A percentile compares a stretch with the other conserved stretches of the same genome.
These are phyloP conservation scores for Porphyrio hochstetteri DNA, from an alignment of 2,113 vertebrate genomes.

Conservation along the genomic window DNA sequence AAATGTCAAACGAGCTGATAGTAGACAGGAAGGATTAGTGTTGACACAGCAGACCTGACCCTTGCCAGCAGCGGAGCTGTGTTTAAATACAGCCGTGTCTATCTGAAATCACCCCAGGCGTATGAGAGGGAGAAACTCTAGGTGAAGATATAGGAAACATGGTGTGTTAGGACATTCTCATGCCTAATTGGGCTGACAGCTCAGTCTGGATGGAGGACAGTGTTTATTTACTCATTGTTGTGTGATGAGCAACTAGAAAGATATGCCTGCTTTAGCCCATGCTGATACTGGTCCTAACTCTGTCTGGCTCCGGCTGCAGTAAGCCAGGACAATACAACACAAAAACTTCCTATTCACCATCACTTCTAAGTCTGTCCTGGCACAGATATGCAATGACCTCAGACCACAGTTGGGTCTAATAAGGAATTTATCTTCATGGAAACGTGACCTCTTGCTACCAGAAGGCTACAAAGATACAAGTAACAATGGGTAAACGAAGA, in stretches of 20 bases:
- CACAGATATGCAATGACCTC: constrained; percentile 77
- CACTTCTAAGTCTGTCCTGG: constrained; percentile 74
- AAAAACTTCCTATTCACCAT: constrained; percentile 89
- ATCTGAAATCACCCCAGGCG: constrained; percentile 76
- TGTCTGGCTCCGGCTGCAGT: constrained; percentile 83
- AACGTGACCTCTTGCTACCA: constrained; percentile 72
- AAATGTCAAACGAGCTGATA: constrained; percentile 79
- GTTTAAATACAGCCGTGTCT: constrained; percentile 69
- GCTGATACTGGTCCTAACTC: constrained; percentile 80
- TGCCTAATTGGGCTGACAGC: constrained; percentile 88
- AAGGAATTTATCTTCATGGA: constrained; percentile 80
- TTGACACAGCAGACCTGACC: constrained; percentile 81
- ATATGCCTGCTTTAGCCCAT: constrained; percentile 74
- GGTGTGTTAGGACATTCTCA: constrained; percentile 60
- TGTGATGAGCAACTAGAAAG: constrained; percentile 85
- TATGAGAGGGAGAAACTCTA: constrained; percentile 62
- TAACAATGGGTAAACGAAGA: constrained; percentile 73
- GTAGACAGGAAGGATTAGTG: constrained; percentile 86
- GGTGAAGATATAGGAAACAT: constrained; percentile 74
- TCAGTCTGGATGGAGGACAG: constrained; percentile 75
- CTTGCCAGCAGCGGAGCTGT: constrained; percentile 66
- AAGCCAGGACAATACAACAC: constrained; percentile 81
- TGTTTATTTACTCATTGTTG: constrained; percentile 91
- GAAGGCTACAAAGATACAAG: constrained; percentile 64
- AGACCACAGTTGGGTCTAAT: constrained; percentile 60